Base-by-base conservation (phyloP, 2,797 vertebrate genomes). In the Vireo griseus region DNA sequence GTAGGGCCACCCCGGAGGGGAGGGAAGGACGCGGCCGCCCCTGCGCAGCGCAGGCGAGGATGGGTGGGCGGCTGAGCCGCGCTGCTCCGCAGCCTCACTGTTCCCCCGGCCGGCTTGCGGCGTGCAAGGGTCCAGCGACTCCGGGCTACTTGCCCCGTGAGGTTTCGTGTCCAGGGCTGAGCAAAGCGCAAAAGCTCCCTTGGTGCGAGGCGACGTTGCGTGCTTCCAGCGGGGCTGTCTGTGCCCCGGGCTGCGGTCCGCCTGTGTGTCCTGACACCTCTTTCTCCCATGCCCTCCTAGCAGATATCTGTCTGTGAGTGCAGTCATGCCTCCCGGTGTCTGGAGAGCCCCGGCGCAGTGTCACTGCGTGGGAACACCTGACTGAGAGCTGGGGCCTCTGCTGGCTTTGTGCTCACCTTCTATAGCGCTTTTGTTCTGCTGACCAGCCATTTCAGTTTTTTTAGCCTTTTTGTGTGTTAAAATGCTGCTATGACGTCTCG, bases 91-190 rank as follows among this genome's bases (percentile, higher is more conserved):
- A 13, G 71, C 39, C 50, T 67, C 25, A 15, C 28, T 7, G 0
- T 11, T 33, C 20, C 13, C 17, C 1, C 11, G 10, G 33, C 52
- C 6, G 11, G 17, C 52, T 54, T 57, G 65, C 7, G n/a, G 24
- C 10, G 6, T 11, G 24, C 47, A 0, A 2, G 16, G 2, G 2
- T 26, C 37, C 29, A 0, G 48, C 9, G 16, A 40, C 37, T 63
- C 62, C 6, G 51, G 26, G 65, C 16, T 69, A 2, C 47, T 24
- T 65, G 80, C 5, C 31, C 28, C 7, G 5, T 13, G 73, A 47
- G 35, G n/a, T 37, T 65, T 28, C 5, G 9, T n/a, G 35, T 29
- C 33, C 24, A 0, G 26, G 6, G 5, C 47, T 55, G 5, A 9
- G 44, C 54, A 6, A 18, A 52, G 66, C 17, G 48, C 19, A 1